Base-by-base conservation (phyloP, 2,888 invertebrate species). In the Steromphala cineraria region DNA sequence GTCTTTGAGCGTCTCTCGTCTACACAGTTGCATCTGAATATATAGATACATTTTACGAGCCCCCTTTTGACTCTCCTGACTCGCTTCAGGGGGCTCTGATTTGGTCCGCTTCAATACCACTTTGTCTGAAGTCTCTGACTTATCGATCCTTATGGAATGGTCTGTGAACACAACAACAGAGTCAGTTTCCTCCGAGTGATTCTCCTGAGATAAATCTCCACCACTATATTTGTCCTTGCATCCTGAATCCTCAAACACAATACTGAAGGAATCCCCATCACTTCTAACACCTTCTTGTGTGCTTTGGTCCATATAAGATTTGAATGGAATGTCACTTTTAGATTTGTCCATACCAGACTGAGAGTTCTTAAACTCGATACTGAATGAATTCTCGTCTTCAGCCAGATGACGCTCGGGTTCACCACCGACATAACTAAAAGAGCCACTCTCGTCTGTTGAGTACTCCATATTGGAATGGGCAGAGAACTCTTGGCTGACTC, bases 21-120 rank as follows among this genome's bases (percentile, higher is more conserved):
- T 95, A 90, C 99, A 99, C 83, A 99, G 94, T 94, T 99, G 98
- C 99, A 99, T 99, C 94, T 99, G 99, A 92, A 99, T 99, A 93
- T 98, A 99, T 19, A 99, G 95, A 93, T 96, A 97, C 91, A 96
- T 95, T 67, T 90, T 91, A 10, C 80, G 80, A 24, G 79, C 40
- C 10, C 24, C 19, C 13, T 24, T 10, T 56, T 53, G 31, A 8
- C 17, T 75, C 8, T 53, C 52, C 21, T 36, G 36, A 10, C 17
- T 21, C 15, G 31, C 56, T 24, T 62, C 40, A 28, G 46, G 31
- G 46, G 71, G 36, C 17, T 17, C 36, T 10, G 28, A 21, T 75
- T 52, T 52, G 52, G 40, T 24, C 28, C 10, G 21, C 13, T 13
- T 40, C 17, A 17, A 15, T 28, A 28, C 15, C 19, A n/a, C 31